These are phyloP conservation scores for Daktulosphaira vitifoliae DNA, from an alignment of 1,140 invertebrate species.

Conservation along the genomic window DNA sequence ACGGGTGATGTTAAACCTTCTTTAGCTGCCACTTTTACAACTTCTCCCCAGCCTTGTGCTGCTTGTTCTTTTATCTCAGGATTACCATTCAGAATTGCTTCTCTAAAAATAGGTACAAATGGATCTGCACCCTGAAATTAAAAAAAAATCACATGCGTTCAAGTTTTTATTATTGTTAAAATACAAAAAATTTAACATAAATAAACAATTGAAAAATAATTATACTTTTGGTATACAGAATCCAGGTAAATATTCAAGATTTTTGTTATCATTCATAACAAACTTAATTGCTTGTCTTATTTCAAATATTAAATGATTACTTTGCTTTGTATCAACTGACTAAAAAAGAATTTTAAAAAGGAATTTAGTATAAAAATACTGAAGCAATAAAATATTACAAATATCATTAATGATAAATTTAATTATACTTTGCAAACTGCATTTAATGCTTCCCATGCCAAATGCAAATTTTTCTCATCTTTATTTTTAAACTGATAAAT, in stretches of 20 bases:
- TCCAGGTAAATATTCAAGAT: constrained; percentile 72
- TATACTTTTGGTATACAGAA: constrained; percentile 84
- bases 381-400: neutral
- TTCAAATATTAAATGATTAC: constrained; percentile 62
- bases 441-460: constrained; percentile 81
- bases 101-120: constrained; percentile 87
- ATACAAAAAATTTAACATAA: no score
- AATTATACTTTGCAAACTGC: constrained; percentile 69
- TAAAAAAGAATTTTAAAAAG: constrained; percentile 37
- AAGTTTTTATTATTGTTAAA: no score
- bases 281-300: constrained; percentile 84
- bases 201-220: no score
- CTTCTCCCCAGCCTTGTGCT: constrained; percentile 85
- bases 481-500: constrained; percentile 74
- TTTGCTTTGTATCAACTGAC: constrained; percentile 55
- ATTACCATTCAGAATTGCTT: constrained; percentile 87
- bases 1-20: constrained; percentile 87
- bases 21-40: constrained; percentile 77
- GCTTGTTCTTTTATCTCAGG: constrained; percentile 93
- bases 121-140: constrained; percentile 71
- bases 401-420: no score
- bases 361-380: constrained; percentile 25
- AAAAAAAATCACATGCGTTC: no score
- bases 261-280: constrained; percentile 78
- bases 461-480: constrained; percentile 64